Evolutionary conservation across 2,113 vertebrate genomes (phyloP).

Genomic region (Rhegmatorhina hoffmannsi): DNA sequence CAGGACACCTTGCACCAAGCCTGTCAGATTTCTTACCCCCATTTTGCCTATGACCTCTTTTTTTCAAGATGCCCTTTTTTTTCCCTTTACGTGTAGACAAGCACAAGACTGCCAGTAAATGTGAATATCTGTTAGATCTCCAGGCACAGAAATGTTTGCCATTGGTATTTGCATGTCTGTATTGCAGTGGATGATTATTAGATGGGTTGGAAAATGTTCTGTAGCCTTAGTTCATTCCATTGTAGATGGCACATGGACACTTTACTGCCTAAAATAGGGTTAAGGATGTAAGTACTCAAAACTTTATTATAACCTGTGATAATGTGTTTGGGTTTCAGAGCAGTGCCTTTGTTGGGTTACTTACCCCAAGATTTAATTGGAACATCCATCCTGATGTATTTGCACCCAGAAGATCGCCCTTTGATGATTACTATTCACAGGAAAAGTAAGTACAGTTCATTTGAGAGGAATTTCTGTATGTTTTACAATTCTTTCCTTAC

Average conservation of each 20-base stretch:
- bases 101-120: neutral
- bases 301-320: neutral
- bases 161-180: neutral
- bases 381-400: constrained; percentile 80
- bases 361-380: constrained; percentile 91
- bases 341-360: constrained; percentile 90
- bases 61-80: neutral
- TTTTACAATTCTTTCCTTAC: neutral
- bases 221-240: neutral
- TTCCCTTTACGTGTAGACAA: neutral
- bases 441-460: constrained; percentile 76
- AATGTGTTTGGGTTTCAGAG: constrained; percentile 70
- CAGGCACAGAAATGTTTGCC: neutral
- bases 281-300: neutral
- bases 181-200: neutral
- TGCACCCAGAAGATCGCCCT: constrained; percentile 87
- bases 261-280: neutral
- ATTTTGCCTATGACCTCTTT: neutral
- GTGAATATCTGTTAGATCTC: neutral
- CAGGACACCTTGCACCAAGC: neutral
- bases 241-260: neutral
- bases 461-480: neutral
- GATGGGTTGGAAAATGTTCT: neutral
- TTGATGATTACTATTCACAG: constrained; percentile 86
- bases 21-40: neutral